Conservation (phyloP, 2,797 vertebrate genomes). For the Bradypodion ventrale region DNA sequence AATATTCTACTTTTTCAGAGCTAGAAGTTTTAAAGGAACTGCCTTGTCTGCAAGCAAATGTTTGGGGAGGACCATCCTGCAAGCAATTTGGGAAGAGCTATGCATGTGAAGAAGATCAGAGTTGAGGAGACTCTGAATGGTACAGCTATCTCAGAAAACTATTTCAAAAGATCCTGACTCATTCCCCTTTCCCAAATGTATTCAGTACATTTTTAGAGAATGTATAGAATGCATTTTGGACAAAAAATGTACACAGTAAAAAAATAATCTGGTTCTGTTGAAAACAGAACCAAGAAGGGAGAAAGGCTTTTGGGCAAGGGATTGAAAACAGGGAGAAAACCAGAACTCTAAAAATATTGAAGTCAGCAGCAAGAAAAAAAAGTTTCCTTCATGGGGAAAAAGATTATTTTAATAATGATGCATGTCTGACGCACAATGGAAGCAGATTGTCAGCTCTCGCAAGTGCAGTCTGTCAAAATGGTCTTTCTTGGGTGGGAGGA, state of each 20-base stretch:
- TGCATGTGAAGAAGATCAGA: background rate
- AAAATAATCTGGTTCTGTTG: background rate
- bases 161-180: no score
- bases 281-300: background rate
- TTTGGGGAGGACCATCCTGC: no score
- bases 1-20: constrained; percentile 49
- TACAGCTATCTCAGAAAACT: background rate
- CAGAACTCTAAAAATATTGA: no score
- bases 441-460: background rate
- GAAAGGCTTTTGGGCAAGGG: background rate
- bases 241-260: no score
- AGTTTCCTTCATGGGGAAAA: background rate
- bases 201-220: no score
- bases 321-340: no score
- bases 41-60: background rate
- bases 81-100: accelerated
- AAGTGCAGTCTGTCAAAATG: background rate
- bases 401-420: background rate
- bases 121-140: background rate
- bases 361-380: no score
- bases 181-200: no score
- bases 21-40: constrained; percentile 1
- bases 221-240: no score
- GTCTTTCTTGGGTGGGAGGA: no score
- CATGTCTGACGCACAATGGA: no score